These are phyloP conservation scores for Macrochelys suwanniensis DNA, from an alignment of 2,797 vertebrate species.

Conservation along the genomic window DNA sequence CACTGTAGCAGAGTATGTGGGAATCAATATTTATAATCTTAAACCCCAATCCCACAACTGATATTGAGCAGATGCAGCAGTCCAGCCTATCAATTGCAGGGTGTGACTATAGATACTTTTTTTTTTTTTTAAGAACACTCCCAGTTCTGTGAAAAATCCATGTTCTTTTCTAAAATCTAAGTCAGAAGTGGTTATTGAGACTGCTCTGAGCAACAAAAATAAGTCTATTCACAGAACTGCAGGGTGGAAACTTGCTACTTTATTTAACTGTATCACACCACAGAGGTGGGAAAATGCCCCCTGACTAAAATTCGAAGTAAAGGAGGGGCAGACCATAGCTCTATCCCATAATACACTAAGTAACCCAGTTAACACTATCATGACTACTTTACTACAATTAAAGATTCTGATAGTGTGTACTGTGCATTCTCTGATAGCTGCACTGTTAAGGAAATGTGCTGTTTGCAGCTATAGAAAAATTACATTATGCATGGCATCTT, in stretches of 20 bases:
- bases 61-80: background rate
- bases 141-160: background rate
- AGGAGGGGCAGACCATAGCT: background rate
- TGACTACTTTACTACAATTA: background rate
- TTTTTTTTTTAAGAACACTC: background rate
- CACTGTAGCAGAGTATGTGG: background rate
- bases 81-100: background rate
- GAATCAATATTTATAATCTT: background rate
- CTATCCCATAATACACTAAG: background rate
- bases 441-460: background rate
- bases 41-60: background rate
- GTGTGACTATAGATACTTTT: background rate
- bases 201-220: background rate
- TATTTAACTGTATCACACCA: background rate
- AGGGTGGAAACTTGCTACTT: background rate
- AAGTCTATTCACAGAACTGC: background rate
- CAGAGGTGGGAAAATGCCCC: background rate
- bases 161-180: background rate
- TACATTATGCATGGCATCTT: fast-evolving
- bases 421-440: background rate
- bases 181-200: background rate
- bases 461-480: background rate
- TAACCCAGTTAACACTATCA: background rate
- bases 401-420: background rate
- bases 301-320: background rate